A percentile compares a stretch with the other conserved stretches of the same genome.
These are phyloP conservation scores for Bolborhynchus lineola DNA, from an alignment of 2,113 vertebrate species.

Conservation along the genomic window DNA sequence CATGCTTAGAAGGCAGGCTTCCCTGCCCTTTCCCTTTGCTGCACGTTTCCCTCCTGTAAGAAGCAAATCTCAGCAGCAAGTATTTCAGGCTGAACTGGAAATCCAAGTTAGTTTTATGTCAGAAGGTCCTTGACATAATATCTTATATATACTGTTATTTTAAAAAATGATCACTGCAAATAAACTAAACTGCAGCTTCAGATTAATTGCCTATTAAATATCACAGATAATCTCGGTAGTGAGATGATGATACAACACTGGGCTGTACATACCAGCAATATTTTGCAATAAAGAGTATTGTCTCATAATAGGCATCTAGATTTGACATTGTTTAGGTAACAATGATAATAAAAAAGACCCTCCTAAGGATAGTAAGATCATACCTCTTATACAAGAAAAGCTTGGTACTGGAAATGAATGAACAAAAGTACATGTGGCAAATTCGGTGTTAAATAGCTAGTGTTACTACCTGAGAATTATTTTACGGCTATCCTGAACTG, in stretches of 20 bases:
- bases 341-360: background rate
- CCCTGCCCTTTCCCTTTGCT: background rate
- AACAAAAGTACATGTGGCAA: background rate
- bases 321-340: background rate
- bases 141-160: background rate
- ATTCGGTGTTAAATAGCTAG: background rate
- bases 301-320: background rate
- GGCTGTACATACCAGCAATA: background rate
- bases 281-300: background rate
- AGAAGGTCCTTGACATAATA: background rate
- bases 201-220: background rate
- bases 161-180: background rate
- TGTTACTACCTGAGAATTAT: background rate
- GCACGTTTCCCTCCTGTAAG: background rate
- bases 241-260: background rate
- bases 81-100: background rate
- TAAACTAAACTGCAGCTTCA: background rate
- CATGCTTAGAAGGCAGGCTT: background rate
- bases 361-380: background rate
- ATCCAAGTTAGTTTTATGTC: background rate
- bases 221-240: background rate
- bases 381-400: background rate
- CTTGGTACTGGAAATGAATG: background rate
- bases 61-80: background rate
- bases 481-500: background rate